These are phyloP conservation scores for Cossypha heuglini DNA, from an alignment of 2,797 vertebrate genomes.

Conservation along the genomic window DNA sequence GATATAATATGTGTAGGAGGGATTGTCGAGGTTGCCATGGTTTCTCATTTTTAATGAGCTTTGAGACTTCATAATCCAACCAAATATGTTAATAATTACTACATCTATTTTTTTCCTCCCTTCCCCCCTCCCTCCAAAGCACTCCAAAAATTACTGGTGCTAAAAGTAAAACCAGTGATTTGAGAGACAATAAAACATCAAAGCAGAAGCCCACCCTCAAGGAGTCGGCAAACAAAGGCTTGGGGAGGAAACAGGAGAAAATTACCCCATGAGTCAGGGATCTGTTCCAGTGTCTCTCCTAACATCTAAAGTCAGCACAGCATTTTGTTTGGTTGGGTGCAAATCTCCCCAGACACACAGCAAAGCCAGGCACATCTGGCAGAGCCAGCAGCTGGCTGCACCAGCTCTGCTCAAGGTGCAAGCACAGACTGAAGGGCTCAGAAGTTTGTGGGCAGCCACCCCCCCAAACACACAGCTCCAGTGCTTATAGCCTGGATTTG, in stretches of 20 bases:
- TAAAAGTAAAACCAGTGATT: conserved; percentile 18
- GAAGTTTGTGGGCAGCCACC: not conserved
- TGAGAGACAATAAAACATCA: conserved; percentile 13
- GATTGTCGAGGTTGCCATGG: conserved; percentile 70
- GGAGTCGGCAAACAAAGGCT: conserved; percentile 13
- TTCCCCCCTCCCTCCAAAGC: not conserved
- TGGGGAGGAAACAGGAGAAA: not conserved
- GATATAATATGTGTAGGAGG: conserved; percentile 63
- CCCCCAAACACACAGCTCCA: not conserved
- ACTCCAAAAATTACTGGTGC: not conserved
- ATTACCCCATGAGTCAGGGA: not conserved
- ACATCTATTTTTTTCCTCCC: not conserved
- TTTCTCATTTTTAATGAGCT: conserved; percentile 72
- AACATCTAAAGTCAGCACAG: not conserved
- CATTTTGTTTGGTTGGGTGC: accelerated
- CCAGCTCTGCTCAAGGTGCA: not conserved
- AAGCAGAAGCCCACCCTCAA: conserved; percentile 4
- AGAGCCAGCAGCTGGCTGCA: not conserved
- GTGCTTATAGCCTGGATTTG: too few relatives aligned
- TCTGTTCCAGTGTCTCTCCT: not conserved
- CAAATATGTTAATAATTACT: conserved; percentile 67
- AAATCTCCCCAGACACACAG: not conserved
- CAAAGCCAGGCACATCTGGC: not conserved
- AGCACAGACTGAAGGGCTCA: not conserved
- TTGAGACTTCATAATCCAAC: conserved; percentile 53